These are phyloP conservation scores for Helogale parvula DNA, from an alignment of 2,113 vertebrate genomes.

Conservation along the genomic window DNA sequence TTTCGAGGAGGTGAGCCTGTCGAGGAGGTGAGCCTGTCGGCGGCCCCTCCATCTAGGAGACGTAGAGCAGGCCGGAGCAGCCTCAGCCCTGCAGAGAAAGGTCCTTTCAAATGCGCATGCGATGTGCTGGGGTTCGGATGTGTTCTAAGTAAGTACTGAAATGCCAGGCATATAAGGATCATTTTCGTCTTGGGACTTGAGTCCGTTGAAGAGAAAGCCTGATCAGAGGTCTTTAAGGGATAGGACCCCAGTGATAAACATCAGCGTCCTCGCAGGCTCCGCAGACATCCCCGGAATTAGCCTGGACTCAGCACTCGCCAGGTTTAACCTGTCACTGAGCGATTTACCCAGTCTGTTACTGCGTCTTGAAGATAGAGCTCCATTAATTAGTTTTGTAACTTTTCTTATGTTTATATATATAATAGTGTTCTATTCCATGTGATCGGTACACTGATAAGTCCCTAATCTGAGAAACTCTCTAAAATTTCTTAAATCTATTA, in stretches of 20 bases:
- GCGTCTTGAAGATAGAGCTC: background rate
- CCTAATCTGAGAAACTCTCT: background rate
- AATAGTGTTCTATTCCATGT: background rate
- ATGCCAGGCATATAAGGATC: background rate
- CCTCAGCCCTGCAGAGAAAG: background rate
- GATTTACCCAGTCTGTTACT: background rate
- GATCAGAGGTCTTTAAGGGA: background rate
- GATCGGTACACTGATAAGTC: background rate
- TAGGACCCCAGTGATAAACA: background rate
- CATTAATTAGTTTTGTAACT: background rate
- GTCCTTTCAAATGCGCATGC: background rate
- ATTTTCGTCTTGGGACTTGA: background rate
- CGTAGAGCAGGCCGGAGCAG: background rate
- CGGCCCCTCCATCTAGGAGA: no score
- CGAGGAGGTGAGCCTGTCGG: background rate
- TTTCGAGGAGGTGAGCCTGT: background rate
- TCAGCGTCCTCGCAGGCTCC: background rate
- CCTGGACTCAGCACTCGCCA: background rate
- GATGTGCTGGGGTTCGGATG: rapidly evolving
- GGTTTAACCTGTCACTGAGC: background rate
- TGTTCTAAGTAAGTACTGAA: background rate
- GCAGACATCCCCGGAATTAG: background rate
- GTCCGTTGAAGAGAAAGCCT: background rate
- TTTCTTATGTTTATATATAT: background rate
- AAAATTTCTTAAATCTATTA: background rate